Evolutionary conservation across 2,797 vertebrate species (phyloP), one percentile per base, ranked within the genome.

Genomic region (Brachyrhaphis roseni): DNA sequence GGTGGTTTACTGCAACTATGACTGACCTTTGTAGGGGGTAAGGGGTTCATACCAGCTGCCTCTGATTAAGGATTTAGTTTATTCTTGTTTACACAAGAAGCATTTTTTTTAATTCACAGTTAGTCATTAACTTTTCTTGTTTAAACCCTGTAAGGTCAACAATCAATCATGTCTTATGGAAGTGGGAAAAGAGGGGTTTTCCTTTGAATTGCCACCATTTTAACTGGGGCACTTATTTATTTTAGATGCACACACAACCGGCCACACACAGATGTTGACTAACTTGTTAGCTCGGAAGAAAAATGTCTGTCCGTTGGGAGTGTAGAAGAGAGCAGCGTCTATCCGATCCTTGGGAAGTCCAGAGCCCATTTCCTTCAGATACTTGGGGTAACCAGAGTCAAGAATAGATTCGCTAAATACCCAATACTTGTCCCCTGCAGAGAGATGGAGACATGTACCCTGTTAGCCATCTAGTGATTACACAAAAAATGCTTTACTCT

Each of bases 231-330:
- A 26, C 7, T 46, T 66, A 49, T 81, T 83, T 28, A 18, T 47
- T 45, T 34, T 46, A 57, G 53, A 64, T 3, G 28, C 46, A 26
- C 43, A 74, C 62, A 55, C 74, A 77, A 53, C 11, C 45, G 78
- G 28, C 62, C 28, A 6, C 70, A 74, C n/a, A 59, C 55, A 55
- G 16, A 75, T 45, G 49, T 74, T 78, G 83, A 94, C 95, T 95
- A 76, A 98, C 97, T 97, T 97, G 93, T 96, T 96, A 91, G 94
- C 97, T 77, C 96, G 91, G 95, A 98, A 98, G 93, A 95, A 98
- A 90, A 95, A 98, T 0, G 97, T 98, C 90, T 97, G 96, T 78
- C 97, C 97, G 0, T 93, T 98, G 28, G 95, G 96, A 72, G 96
- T 97, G 95, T 97, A 98, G 81, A 90, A 96, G 70, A 98, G 96